Base-by-base conservation (phyloP, 2,113 vertebrate genomes). In the Daphoenositta chrysoptera region DNA sequence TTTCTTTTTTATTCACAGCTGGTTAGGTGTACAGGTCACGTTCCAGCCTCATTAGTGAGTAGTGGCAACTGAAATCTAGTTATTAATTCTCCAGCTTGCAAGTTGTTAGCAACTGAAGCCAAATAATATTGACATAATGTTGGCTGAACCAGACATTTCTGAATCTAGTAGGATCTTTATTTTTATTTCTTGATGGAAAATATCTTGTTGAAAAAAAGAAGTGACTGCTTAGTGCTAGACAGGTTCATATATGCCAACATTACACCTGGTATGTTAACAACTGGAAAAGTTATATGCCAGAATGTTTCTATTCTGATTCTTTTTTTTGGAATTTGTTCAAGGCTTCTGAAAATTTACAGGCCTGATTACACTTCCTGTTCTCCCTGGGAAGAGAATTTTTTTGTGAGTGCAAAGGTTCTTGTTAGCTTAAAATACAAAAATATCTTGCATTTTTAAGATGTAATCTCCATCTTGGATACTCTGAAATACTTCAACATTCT, bases 41-140 rank as follows among this genome's bases (percentile, higher is more conserved):
- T 96, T 92, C 50, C 87, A 92, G 57, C 65, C 72, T 96, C 94
- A 93, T 95, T 96, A 97, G 73, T 2, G 28, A 89, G 77, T 37
- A 66, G 80, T 79, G 77, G 89, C 89, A 94, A 94, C 78, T 76
- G 79, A 93, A 87, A 58, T 77, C 73, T 87, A 80, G 81, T 89
- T 94, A 96, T 96, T 95, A 91, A 96, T 96, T 95, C 70, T 93
- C 66, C 70, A 93, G 45, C 65, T 89, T 88, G 81, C 54, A 89
- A 94, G 80, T 76, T 83, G 47, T 93, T 92, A 89, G 83, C 76
- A 93, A 81, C 56, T 31, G 60, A 91, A 94, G 86, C 63, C 83
- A 35, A 92, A 54, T 76, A 79, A 61, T 95, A 84, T 61, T 95
- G 81, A 58, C 69, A 69, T 65, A 82, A 87, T 65, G 39, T 73